phyloP scores from a whole-genome alignment of 2,888 invertebrate species.

The Cephalotes varians region DNA sequence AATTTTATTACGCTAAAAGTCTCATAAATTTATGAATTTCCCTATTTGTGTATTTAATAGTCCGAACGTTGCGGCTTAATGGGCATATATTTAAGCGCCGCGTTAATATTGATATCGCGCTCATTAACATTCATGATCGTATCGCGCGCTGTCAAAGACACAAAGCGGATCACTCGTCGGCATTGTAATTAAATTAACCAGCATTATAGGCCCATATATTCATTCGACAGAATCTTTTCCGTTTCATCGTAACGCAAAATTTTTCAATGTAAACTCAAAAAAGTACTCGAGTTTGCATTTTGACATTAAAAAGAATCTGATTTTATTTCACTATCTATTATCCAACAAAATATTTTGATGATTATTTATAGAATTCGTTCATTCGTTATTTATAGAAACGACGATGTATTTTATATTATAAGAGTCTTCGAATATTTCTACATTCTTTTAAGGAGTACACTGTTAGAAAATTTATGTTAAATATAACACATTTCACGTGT shows the following conservation, averaged over 20 bases:
- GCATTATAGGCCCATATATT: background rate
- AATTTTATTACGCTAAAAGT: conserved; percentile 40
- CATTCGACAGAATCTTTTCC: background rate
- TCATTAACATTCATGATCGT: conserved; percentile 44
- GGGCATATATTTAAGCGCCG: conserved; percentile 22
- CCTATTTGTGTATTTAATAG: conserved; percentile 40
- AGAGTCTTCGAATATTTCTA: too few relatives aligned
- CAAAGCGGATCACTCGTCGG: conserved; percentile 1
- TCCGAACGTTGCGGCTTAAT: conserved; percentile 14
- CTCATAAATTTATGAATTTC: conserved; percentile 29
- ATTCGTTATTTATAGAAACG: background rate
- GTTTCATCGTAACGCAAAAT: background rate
- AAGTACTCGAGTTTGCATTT: background rate
- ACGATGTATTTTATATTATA: background rate
- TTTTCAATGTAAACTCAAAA: background rate
- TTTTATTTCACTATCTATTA: background rate
- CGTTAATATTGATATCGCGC: conserved; percentile 31
- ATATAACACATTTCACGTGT: too few relatives aligned
- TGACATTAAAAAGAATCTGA: background rate
- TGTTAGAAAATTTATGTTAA: too few relatives aligned
- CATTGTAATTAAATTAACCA: conserved; percentile 23
- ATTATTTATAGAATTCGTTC: too few relatives aligned
- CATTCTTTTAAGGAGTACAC: background rate
- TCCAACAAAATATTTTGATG: background rate
- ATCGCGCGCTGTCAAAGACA: conserved; percentile 32